A percentile compares a stretch with the other conserved stretches of the same genome.
These are phyloP conservation scores for Pentalonia nigronervosa DNA, from an alignment of 1,140 invertebrate genomes.

Conservation along the genomic window DNA sequence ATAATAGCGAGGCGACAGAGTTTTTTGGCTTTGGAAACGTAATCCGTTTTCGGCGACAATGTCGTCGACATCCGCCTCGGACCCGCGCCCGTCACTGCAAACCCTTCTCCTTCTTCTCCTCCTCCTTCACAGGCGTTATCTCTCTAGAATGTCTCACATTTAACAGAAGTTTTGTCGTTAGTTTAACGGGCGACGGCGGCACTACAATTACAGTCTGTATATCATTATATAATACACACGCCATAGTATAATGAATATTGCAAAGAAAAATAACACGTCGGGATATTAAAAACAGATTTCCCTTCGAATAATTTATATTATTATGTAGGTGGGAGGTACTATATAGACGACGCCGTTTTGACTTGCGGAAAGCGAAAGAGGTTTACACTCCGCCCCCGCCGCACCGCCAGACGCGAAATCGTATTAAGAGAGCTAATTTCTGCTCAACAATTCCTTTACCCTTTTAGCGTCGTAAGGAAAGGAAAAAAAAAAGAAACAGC, in stretches of 20 bases:
- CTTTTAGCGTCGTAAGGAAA: constrained; percentile 6
- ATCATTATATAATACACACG: neutral
- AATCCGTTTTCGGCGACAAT: constrained; percentile 41
- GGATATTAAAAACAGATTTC: constrained; percentile 47
- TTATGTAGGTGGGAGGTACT: neutral
- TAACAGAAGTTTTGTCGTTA: constrained; percentile 47
- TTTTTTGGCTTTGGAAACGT: constrained; percentile 49
- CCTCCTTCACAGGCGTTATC: constrained; percentile 1
- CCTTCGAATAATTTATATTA: neutral
- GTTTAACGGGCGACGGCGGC: neutral
- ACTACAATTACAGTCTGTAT: constrained; percentile 31
- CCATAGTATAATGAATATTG: neutral
- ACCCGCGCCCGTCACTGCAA: neutral
- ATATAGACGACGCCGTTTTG: neutral
- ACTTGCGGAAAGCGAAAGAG: neutral
- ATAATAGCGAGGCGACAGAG: neutral
- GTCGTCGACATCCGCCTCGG: neutral
- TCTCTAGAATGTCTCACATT: constrained; percentile 37
- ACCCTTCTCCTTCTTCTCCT: neutral
- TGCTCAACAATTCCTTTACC: constrained; percentile 32
- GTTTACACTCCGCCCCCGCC: neutral
- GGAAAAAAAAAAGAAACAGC: constrained; percentile 13
- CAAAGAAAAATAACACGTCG: neutral
- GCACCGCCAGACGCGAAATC: neutral
- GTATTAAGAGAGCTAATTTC: constrained; percentile 52